These are phyloP conservation scores for Spodoptera littoralis DNA, from an alignment of 2,888 invertebrate genomes.

Conservation along the genomic window DNA sequence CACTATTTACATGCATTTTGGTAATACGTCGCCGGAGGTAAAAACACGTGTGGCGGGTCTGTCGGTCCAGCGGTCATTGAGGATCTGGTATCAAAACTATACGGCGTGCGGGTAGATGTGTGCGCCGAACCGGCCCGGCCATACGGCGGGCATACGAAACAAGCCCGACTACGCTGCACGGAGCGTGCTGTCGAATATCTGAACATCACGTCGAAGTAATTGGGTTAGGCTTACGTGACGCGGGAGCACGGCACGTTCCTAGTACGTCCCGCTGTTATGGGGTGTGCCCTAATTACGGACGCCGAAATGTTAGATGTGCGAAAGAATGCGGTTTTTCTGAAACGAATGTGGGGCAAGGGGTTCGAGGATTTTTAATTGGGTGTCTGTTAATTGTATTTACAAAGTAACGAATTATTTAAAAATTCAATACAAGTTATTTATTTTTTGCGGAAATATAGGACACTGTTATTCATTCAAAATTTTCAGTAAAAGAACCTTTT, in stretches of 20 bases:
- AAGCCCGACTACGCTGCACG: slow-evolving; percentile 69
- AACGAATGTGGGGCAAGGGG: slow-evolving; percentile 12
- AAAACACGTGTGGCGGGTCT: slow-evolving; percentile 89
- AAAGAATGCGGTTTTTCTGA: slow-evolving; percentile 46
- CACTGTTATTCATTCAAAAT: too few species aligned
- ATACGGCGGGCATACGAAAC: slow-evolving; percentile 85
- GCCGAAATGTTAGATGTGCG: slow-evolving; percentile 63
- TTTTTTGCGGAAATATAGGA: too few species aligned
- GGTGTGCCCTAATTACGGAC: slow-evolving; percentile 85
- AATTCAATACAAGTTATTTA: not conserved
- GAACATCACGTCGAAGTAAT: slow-evolving; percentile 85
- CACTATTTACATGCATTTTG: slow-evolving; percentile 83
- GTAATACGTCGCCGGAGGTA: slow-evolving; percentile 66
- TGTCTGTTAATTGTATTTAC: slow-evolving; percentile 4
- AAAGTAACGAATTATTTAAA: not conserved
- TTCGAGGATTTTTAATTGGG: slow-evolving; percentile 15
- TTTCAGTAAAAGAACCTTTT: too few species aligned
- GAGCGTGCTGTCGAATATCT: slow-evolving; percentile 78
- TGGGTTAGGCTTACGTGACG: slow-evolving; percentile 88
- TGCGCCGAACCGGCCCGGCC: slow-evolving; percentile 83
- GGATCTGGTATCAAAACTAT: slow-evolving; percentile 83
- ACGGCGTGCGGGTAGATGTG: slow-evolving; percentile 79
- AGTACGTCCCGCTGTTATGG: slow-evolving; percentile 66
- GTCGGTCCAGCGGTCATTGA: slow-evolving; percentile 91
- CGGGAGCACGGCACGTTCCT: slow-evolving; percentile 76